Evolutionary conservation across 2,113 vertebrate species (phyloP).

Genomic region (Lasiurus cinereus): DNA sequence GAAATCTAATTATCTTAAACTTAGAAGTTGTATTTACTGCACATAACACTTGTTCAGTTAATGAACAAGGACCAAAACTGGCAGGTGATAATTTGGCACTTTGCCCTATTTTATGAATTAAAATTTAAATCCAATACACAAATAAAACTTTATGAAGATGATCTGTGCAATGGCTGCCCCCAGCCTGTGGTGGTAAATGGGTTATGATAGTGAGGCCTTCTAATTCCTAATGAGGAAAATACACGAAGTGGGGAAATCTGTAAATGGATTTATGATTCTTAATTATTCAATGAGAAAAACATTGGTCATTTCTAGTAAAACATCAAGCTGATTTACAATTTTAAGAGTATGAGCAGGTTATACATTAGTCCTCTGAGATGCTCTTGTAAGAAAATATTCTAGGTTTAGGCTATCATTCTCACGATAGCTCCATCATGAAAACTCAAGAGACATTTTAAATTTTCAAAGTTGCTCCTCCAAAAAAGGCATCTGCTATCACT

Average conservation of each 20-base stretch:
- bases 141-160: neutral
- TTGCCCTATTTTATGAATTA: neutral
- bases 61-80: neutral
- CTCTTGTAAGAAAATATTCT: neutral
- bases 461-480: neutral
- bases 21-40: neutral
- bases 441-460: slow-evolving; percentile 9
- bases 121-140: neutral
- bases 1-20: slow-evolving; percentile 31
- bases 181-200: too few species aligned
- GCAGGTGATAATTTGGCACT: neutral
- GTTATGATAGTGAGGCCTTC: neutral
- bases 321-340: neutral
- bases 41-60: neutral
- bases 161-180: neutral
- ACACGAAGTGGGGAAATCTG: neutral
- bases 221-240: neutral
- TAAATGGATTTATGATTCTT: neutral
- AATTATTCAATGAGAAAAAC: slow-evolving; percentile 31
- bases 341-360: neutral
- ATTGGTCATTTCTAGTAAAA: slow-evolving; percentile 25
- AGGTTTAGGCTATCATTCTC: neutral
- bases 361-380: neutral
- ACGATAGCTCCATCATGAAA: neutral
- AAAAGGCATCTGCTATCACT: neutral